Percentiles rank a stretch among this genome's conserved stretches.
phyloP scores from a whole-genome alignment of 2,113 vertebrate genomes.

The Myotis davidii region DNA sequence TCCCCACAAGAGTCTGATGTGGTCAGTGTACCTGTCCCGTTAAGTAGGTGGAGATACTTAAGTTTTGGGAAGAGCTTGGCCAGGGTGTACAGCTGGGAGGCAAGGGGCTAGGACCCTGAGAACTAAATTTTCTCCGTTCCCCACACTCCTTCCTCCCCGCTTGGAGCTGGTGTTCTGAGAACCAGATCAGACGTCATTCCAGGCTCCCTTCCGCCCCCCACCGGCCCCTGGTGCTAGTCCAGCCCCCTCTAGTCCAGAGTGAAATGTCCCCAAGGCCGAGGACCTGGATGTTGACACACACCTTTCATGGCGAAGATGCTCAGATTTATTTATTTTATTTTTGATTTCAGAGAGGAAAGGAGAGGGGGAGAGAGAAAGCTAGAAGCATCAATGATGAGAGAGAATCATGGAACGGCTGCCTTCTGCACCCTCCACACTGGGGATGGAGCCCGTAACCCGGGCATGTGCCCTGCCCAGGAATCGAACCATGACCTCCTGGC shows the following conservation, averaged over 20 bases:
- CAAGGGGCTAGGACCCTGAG: not conserved
- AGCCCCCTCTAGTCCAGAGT: not conserved
- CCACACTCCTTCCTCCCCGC: not conserved
- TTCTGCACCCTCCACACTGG: no score
- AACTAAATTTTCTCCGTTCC: not conserved
- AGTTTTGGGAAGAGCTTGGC: not conserved
- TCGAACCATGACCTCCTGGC: no score
- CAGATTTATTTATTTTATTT: not conserved
- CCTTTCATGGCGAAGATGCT: not conserved
- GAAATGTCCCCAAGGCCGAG: not conserved
- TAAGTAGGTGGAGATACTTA: not conserved
- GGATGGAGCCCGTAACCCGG: no score
- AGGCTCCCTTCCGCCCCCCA: no score
- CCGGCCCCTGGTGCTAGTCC: not conserved
- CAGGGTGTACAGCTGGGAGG: not conserved
- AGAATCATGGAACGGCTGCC: no score
- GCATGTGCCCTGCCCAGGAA: no score
- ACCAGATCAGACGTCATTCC: not conserved
- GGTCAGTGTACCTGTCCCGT: not conserved
- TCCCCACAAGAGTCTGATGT: not conserved
- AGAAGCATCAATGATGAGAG: no score
- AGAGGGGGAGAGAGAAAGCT: no score
- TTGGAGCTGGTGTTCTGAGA: not conserved
- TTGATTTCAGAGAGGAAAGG: no score
- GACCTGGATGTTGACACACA: not conserved